These are phyloP conservation scores for Rapana venosa DNA, from an alignment of 2,888 invertebrate genomes.

Conservation along the genomic window DNA sequence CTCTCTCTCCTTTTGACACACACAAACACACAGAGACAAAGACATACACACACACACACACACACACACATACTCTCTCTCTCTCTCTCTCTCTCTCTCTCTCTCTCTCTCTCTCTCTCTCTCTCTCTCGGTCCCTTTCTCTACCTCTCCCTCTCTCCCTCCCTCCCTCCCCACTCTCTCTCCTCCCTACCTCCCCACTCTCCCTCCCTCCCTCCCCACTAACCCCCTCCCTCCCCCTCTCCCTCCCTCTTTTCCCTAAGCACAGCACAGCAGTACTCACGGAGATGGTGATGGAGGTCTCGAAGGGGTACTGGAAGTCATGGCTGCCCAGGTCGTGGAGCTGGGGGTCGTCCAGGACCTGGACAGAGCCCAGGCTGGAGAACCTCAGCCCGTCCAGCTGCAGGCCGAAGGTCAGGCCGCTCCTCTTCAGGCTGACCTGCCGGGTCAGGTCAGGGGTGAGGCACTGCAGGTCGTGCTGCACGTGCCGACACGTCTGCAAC, in stretches of 20 bases:
- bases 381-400: constrained; percentile 46
- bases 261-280: constrained; percentile 42
- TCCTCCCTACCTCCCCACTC: too few relatives aligned
- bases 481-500: constrained; percentile 46
- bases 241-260: background rate
- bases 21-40: too few relatives aligned
- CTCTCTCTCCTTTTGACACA: background rate
- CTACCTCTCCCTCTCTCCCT: too few relatives aligned
- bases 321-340: constrained; percentile 37
- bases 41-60: too few relatives aligned
- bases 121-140: background rate
- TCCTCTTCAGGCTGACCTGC: background rate
- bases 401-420: constrained; percentile 37
- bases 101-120: background rate
- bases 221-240: background rate
- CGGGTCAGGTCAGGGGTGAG: constrained; percentile 33
- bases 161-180: too few relatives aligned
- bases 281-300: constrained; percentile 46
- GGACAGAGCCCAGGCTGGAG: constrained; percentile 21
- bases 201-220: background rate
- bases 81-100: background rate
- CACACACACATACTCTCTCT: too few relatives aligned
- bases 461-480: constrained; percentile 40
- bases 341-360: constrained; percentile 41
- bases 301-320: constrained; percentile 53